Conservation (phyloP, 2,888 invertebrate genomes). For the Zaprionus obscuricornis region DNA sequence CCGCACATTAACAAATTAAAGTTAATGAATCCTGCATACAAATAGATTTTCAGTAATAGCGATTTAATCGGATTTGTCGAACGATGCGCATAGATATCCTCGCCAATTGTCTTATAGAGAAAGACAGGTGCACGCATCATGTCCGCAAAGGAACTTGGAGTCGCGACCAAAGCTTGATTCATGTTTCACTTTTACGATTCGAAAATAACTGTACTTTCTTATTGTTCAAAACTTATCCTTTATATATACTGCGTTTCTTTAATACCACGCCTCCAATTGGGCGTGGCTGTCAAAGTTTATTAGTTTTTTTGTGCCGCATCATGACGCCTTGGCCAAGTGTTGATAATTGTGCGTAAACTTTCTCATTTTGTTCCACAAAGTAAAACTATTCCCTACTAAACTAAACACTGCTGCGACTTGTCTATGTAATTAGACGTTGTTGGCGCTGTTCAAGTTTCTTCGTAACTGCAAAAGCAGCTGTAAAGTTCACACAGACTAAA, state of each 20-base stretch:
- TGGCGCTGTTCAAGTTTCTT: conserved; percentile 47
- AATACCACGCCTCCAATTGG: conserved; percentile 9
- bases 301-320: conserved; percentile 64
- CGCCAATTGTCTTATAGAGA: conserved; percentile 71
- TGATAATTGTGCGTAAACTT: conserved; percentile 68
- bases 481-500: conserved; percentile 10
- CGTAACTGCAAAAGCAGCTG: conserved; percentile 41
- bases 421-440: conserved; percentile 54
- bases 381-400: conserved; percentile 12
- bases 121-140: conserved; percentile 65
- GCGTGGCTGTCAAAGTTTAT: conserved; percentile 52
- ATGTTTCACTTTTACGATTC: conserved; percentile 18
- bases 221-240: conserved; percentile 16
- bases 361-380: conserved; percentile 35
- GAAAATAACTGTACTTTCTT: not conserved
- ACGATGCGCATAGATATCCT: conserved; percentile 70
- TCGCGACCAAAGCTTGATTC: conserved; percentile 16
- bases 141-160: conserved; percentile 48
- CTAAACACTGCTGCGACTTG: conserved; percentile 14
- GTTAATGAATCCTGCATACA: conserved; percentile 67
- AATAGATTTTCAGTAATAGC: conserved; percentile 48
- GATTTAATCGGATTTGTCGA: conserved; percentile 38
- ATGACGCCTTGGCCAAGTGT: conserved; percentile 57
- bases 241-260: conserved; percentile 21
- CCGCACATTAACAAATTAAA: conserved; percentile 69